phyloP scores from a whole-genome alignment of 2,113 vertebrate genomes.

The Planiliza haematocheilus region DNA sequence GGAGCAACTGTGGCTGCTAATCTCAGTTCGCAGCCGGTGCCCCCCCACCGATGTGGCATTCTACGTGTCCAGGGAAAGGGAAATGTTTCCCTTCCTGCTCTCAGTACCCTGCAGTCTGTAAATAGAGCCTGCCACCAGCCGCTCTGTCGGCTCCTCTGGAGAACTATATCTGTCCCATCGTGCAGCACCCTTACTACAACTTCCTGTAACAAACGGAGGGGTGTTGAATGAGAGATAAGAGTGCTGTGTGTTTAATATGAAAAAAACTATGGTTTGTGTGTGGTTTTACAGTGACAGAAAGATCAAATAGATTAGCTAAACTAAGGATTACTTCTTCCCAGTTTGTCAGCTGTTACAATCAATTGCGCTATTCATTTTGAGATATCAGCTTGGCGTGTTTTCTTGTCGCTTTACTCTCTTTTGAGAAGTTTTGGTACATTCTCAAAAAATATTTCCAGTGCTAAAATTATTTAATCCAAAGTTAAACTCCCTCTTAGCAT shows the following conservation, averaged over 20 bases:
- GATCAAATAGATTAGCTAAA: constrained; percentile 11
- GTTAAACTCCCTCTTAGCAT: too few species aligned
- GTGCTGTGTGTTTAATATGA: constrained; percentile 5
- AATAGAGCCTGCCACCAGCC: constrained; percentile 72
- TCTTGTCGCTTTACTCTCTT: too few species aligned
- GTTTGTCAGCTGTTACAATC: too few species aligned
- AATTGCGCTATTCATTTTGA: too few species aligned
- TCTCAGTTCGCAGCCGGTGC: constrained; percentile 74
- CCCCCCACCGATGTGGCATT: constrained; percentile 62
- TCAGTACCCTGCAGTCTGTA: constrained; percentile 65
- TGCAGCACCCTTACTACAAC: constrained; percentile 59
- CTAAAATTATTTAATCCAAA: too few species aligned
- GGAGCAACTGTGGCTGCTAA: constrained; percentile 67
- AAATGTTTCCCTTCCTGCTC: constrained; percentile 74
- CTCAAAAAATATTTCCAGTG: too few species aligned
- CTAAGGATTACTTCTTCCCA: too few species aligned
- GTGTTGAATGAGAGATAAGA: constrained; percentile 51
- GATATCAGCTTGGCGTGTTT: too few species aligned
- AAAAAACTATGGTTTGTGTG: constrained; percentile 6
- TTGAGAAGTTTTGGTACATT: too few species aligned
- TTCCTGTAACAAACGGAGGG: constrained; percentile 60
- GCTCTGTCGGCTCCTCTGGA: constrained; percentile 41
- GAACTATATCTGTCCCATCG: constrained; percentile 70
- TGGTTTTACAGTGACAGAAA: constrained; percentile 5
- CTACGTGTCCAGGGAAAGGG: constrained; percentile 72